phyloP scores from a whole-genome alignment of 1,140 invertebrate genomes.

The Pseudomyrmex dendroicus region DNA sequence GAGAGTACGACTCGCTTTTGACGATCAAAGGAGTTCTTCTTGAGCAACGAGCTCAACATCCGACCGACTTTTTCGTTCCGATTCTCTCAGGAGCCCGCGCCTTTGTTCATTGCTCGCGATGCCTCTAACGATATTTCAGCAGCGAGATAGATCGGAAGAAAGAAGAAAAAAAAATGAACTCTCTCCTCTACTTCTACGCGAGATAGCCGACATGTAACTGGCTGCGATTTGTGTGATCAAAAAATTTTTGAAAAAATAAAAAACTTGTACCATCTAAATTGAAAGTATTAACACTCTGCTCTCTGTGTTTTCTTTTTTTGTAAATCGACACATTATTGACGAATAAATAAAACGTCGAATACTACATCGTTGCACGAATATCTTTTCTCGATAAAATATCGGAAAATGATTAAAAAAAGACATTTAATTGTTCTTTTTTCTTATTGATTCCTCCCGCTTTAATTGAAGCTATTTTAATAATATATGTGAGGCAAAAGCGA shows the following conservation, averaged over 20 bases:
- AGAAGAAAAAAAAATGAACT: neutral
- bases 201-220: neutral
- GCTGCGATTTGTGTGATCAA: neutral
- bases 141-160: conserved; percentile 5
- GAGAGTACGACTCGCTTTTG: conserved; percentile 53
- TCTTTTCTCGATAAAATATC: too few relatives aligned
- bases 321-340: too few relatives aligned
- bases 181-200: neutral
- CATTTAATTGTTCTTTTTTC: too few relatives aligned
- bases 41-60: conserved; percentile 42
- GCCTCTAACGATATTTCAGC: conserved; percentile 46
- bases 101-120: conserved; percentile 58
- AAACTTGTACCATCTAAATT: conserved; percentile 12
- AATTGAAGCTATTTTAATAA: too few relatives aligned
- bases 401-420: too few relatives aligned
- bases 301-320: too few relatives aligned
- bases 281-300: neutral
- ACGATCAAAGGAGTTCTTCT: conserved; percentile 51
- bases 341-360: too few relatives aligned
- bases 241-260: neutral
- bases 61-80: conserved; percentile 36
- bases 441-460: too few relatives aligned
- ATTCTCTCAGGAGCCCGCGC: conserved; percentile 2
- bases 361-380: too few relatives aligned
- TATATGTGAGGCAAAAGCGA: neutral